phyloP scores from a whole-genome alignment of 2,113 vertebrate genomes.

The Amphiprion ocellaris region DNA sequence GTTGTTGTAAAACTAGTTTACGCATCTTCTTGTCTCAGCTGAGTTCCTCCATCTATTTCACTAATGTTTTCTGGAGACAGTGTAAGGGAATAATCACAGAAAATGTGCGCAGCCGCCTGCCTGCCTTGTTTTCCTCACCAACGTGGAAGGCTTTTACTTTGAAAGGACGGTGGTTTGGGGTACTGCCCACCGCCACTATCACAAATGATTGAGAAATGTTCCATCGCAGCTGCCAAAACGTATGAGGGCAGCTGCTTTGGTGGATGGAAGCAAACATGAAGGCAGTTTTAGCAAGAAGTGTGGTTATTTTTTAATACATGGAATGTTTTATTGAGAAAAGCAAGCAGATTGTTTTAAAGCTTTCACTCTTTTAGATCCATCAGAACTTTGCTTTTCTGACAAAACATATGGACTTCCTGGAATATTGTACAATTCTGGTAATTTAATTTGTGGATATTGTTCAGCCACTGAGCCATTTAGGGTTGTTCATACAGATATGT shows the following conservation, averaged over 20 bases:
- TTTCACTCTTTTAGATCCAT: background rate
- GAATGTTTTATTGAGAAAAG: background rate
- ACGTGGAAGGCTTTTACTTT: slow-evolving; percentile 2
- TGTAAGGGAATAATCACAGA: no score
- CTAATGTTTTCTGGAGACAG: no score
- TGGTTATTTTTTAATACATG: no score
- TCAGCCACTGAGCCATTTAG: no score
- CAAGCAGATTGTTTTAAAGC: background rate
- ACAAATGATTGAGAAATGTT: slow-evolving; percentile 5
- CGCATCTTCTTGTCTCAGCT: background rate
- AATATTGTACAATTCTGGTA: no score
- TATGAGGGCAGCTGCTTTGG: background rate
- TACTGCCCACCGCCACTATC: background rate
- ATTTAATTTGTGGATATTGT: no score
- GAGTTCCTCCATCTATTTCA: no score
- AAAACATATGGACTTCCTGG: no score
- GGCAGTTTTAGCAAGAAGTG: background rate
- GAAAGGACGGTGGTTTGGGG: slow-evolving; percentile 3
- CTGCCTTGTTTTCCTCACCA: no score
- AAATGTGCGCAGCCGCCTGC: no score
- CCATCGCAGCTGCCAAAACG: background rate
- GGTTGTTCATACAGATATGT: background rate
- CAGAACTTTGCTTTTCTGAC: background rate
- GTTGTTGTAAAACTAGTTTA: slow-evolving; percentile 17
- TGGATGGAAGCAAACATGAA: background rate